Evolutionary conservation across 1,140 invertebrate species (phyloP).

Genomic region (Gonatopus flavifemur): DNA sequence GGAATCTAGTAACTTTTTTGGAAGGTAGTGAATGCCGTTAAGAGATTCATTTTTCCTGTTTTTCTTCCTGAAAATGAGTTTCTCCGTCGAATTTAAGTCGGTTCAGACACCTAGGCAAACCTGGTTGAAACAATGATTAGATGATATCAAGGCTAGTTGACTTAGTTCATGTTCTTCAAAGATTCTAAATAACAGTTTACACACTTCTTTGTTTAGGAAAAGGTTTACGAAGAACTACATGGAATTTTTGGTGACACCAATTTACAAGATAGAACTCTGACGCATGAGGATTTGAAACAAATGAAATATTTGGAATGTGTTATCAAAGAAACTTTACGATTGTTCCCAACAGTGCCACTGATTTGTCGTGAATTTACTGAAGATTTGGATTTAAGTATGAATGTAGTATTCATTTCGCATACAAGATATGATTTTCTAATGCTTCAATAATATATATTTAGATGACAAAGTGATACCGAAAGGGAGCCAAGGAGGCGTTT

Average conservation of each 20-base stretch:
- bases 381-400: conserved; percentile 40
- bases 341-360: conserved; percentile 66
- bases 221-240: conserved; percentile 63
- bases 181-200: background rate
- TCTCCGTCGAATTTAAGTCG: too few relatives aligned
- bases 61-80: too few relatives aligned
- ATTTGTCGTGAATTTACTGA: conserved; percentile 55
- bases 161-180: too few relatives aligned
- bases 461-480: too few relatives aligned
- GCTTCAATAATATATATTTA: background rate
- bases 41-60: too few relatives aligned
- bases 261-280: conserved; percentile 26
- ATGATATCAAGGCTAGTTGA: too few relatives aligned
- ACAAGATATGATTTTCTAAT: background rate
- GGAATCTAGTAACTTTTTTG: too few relatives aligned
- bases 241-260: conserved; percentile 51
- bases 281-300: conserved; percentile 60
- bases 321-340: conserved; percentile 66
- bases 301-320: conserved; percentile 67
- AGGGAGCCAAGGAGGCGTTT: conserved; percentile 23
- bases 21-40: too few relatives aligned
- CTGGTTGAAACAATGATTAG: too few relatives aligned
- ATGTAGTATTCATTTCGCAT: background rate
- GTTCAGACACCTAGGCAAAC: too few relatives aligned
- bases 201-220: conserved; percentile 46